Conservation (phyloP, 2,113 vertebrate species). For the Salvelinus namaycush region DNA sequence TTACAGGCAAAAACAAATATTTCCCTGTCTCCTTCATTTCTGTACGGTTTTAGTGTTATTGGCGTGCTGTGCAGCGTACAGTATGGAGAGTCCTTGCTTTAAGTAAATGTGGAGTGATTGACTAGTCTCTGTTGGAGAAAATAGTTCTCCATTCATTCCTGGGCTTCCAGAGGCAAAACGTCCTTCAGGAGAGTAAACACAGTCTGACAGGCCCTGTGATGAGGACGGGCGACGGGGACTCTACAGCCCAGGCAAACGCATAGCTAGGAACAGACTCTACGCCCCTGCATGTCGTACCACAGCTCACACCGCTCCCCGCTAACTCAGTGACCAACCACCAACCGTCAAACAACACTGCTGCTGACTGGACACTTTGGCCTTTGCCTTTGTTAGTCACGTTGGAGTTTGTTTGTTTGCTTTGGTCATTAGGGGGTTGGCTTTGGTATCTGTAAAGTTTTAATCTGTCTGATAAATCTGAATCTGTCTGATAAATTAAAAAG, state of each 20-base stretch:
- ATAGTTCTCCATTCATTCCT: conserved; percentile 62
- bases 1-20: neutral
- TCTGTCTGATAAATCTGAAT: conserved; percentile 12
- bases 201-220: conserved; percentile 53
- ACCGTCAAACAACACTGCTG: neutral
- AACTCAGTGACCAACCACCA: neutral
- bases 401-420: neutral
- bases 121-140: conserved; percentile 69
- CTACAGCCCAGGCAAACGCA: conserved; percentile 52
- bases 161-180: conserved; percentile 64
- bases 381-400: neutral
- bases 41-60: conserved; percentile 56
- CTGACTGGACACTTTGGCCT: neutral
- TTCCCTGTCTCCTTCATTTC: conserved; percentile 29
- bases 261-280: neutral
- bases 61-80: conserved; percentile 11
- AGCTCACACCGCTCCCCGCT: neutral
- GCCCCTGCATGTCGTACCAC: too few relatives aligned
- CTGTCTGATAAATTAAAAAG: conserved; percentile 24
- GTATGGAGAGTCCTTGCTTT: conserved; percentile 49
- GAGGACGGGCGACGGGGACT: conserved; percentile 28
- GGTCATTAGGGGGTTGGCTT: neutral
- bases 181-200: conserved; percentile 74
- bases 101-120: conserved; percentile 71
- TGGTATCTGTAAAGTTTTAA: neutral